Base-by-base conservation (phyloP, 2,797 vertebrate genomes). In the Onychomys arenicola region DNA sequence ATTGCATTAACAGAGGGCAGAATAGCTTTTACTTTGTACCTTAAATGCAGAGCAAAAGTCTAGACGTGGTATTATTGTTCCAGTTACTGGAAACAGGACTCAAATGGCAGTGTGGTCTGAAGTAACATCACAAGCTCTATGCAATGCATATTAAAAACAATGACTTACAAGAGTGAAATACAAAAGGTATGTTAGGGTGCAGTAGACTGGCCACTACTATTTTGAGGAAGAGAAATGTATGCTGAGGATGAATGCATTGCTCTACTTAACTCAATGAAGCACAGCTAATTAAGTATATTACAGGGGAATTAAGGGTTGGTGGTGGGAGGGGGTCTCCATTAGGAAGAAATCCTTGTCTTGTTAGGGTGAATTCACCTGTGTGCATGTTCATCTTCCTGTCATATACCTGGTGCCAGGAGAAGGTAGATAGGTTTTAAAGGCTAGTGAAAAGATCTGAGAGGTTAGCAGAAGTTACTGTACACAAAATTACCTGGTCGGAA, bases 71-170 rank as follows among this genome's bases (percentile, higher is more conserved):
- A 27, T 34, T 0, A 27, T 43, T 25, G 4, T 43, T 94, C 6
- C 6, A 57, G 23, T 59, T 49, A 25, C 59, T n/a, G 10, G 17
- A 91, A 90, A 59, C 34, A 43, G 0, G 4, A 6, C 32, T 2
- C n/a, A 25, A 61, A 95, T 77, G 11, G 10, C 23, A 27, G 11
- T 75, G 14, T 69, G 57, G 23, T 32, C 14, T 37, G 23, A 71
- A 32, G 2, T 27, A 16, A 1, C 2, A 12, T 23, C 19, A 2
- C 0, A 0, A 71, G 49, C 27, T 77, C 14, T 61, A 2, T 34
- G 10, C 13, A 14, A n/a, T 59, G 1, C 1, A 2, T 8, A 7
- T 16, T 59, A 7, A 27, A 4, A 67, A 6, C 59, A 29, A n/a
- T 67, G 67, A 59, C 14, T 27, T 40, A 0, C 43, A 40, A 75